Base-by-base conservation (phyloP, 2,113 vertebrate genomes). In the Canis aureus region DNA sequence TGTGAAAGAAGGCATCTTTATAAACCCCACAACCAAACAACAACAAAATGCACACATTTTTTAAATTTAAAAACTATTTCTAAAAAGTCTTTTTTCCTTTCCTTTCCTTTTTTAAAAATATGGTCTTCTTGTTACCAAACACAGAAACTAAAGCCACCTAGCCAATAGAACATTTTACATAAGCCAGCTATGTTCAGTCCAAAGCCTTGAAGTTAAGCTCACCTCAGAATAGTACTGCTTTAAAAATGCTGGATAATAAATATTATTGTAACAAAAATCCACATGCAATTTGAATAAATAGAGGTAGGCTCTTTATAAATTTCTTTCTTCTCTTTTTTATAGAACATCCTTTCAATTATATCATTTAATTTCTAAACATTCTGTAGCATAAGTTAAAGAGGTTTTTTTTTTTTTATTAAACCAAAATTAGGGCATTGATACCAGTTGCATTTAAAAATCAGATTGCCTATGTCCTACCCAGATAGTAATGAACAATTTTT, bases 1-100 rank as follows among this genome's bases (percentile, higher is more conserved):
- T 93, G 62, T 96, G 95, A 96, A 97, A 91, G 57, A 55, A 89
- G 35, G 55, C 94, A 98, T 90, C 60, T 82, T 97, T 97, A 87
- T 66, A 98, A 93, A 92, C 3, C 43, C 43, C 43, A 51, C 27
- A 78, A 51, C 13, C 43, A 49, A 55, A 73, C 35, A 29, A 73
- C 55, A 82, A 16, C 17, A 76, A 73, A 16, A 29, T 23, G 29
- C 74, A 78, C 43, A 6, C 38, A 62, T 89, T 91, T 79, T 79
- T 86, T 11, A 1, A 76, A 93, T 80, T 87, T 93, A 73, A 94
- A 94, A 94, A n/a, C 25, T 76, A 59, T n/a, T 91, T 91, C 80
- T 76, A 15, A 35, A 32, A 51, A n/a, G 49, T 74, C 38, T 20
- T 27, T 11, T 12, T 67, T 3, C 11, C 57, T 15, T 62, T 22